Evolutionary conservation across 2,888 invertebrate genomes (phyloP).

Genomic region (Drosophila mulleri): DNA sequence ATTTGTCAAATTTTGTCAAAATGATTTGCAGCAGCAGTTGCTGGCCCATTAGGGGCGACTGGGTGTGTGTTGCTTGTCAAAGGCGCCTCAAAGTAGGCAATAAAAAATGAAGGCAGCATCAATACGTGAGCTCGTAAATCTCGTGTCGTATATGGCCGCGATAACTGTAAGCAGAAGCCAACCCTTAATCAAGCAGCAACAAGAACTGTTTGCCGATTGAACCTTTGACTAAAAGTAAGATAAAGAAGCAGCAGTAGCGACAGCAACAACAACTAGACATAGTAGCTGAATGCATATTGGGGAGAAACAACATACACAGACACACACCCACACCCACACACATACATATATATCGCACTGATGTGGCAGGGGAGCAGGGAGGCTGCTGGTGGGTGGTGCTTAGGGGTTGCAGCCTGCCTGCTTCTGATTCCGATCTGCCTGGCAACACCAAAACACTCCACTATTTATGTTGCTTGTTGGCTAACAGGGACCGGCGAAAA

Average conservation of each 20-base stretch:
- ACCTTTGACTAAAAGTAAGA: slow-evolving; percentile 73
- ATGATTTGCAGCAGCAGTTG: slow-evolving; percentile 7
- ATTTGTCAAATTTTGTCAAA: neutral
- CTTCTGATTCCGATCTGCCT: slow-evolving; percentile 52
- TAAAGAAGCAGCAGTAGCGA: slow-evolving; percentile 55
- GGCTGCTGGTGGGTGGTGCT: slow-evolving; percentile 27
- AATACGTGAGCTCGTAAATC: slow-evolving; percentile 59
- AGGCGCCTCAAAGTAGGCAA: slow-evolving; percentile 70
- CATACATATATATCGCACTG: neutral
- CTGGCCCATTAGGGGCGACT: slow-evolving; percentile 27
- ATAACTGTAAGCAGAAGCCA: slow-evolving; percentile 32
- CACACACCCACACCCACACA: neutral
- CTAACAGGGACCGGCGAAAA: slow-evolving; percentile 46
- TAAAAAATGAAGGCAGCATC: slow-evolving; percentile 34
- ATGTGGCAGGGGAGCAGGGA: slow-evolving; percentile 6
- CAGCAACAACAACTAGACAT: slow-evolving; percentile 15
- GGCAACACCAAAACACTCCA: slow-evolving; percentile 68
- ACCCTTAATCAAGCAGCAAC: slow-evolving; percentile 60
- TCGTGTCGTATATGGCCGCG: slow-evolving; percentile 29
- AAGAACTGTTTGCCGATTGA: slow-evolving; percentile 54
- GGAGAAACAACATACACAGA: slow-evolving; percentile 5
- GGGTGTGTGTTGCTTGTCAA: slow-evolving; percentile 13
- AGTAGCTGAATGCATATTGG: slow-evolving; percentile 51
- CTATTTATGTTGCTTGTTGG: slow-evolving; percentile 45
- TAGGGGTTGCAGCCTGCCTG: slow-evolving; percentile 64